A percentile compares a stretch with the other conserved stretches of the same genome.
These are phyloP conservation scores for Eupithecia insigniata DNA, from an alignment of 2,888 invertebrate species.

Conservation along the genomic window DNA sequence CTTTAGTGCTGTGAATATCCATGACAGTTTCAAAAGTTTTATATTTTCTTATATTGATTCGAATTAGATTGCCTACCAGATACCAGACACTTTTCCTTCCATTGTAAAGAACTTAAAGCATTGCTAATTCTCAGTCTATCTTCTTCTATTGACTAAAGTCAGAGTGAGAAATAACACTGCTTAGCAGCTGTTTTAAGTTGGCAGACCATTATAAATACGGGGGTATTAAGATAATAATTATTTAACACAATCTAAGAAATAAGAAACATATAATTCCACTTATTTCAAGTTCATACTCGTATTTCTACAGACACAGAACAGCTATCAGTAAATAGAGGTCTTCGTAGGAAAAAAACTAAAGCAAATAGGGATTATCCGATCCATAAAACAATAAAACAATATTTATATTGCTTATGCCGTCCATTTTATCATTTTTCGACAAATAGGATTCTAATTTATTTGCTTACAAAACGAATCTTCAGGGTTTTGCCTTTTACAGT, in stretches of 20 bases:
- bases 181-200: too few species aligned
- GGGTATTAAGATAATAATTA: too few species aligned
- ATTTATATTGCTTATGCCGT: constrained; percentile 35
- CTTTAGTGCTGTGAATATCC: too few species aligned
- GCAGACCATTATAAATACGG: too few species aligned
- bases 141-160: too few species aligned
- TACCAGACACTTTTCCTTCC: background rate
- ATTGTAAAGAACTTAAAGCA: background rate
- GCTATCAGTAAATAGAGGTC: background rate
- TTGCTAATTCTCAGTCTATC: too few species aligned
- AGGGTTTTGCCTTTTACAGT: constrained; percentile 38
- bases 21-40: too few species aligned
- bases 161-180: too few species aligned
- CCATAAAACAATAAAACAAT: constrained; percentile 38
- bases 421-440: constrained; percentile 38
- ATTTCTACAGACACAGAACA: background rate
- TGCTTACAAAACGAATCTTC: constrained; percentile 43
- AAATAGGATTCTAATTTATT: constrained; percentile 48
- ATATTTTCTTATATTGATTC: too few species aligned
- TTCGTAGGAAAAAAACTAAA: constrained; percentile 7
- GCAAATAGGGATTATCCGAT: constrained; percentile 28
- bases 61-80: background rate
- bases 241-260: background rate
- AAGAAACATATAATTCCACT: background rate
- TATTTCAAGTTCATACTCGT: background rate